Evolutionary conservation across 2,888 invertebrate genomes (phyloP), one percentile per base, ranked within the genome.

Genomic region (Myopa tessellatipennis): DNA sequence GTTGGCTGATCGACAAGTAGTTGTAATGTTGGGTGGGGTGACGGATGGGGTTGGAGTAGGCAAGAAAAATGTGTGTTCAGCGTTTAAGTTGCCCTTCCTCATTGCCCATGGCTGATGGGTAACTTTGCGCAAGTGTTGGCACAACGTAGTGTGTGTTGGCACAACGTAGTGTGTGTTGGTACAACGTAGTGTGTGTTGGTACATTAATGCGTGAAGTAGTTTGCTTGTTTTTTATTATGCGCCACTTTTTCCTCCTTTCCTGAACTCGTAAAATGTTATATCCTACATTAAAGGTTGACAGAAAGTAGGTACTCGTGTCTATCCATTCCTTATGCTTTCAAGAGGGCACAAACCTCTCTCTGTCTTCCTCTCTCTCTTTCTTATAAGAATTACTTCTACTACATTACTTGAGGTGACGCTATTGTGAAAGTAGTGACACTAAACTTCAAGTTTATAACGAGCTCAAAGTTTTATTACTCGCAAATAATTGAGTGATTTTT

Each of bases 141-240:
- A 10, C 6, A 45, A 45, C 45, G 45, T 45, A 45, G 45, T 8
- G 65, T 38, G 38, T 65, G 34, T 65, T 38, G 36, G 14, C 1
- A 36, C 65, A 38, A n/a, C 40, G 4, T 4, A 55, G 55, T 4
- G 55, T 16, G 55, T 16, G 55, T 16, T n/a, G n/a, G n/a, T n/a
- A n/a, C n/a, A n/a, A n/a, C n/a, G n/a, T n/a, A n/a, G 55, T 8
- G 65, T 38, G 38, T 65, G 34, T 65, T 38, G 36, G 14, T 6
- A 36, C 65, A 38, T 65, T 65, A 65, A 65, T 65, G 65, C 36
- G 36, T 65, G 38, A 65, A 65, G 34, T 65, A 38, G 65, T 65
- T 65, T 65, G n/a, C n/a, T 26, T 34, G 18, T 63, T 34, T 63
- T n/a, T 55, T 55, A 10, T 55, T 55, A 10, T n/a, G 55, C 55